Base-by-base conservation (phyloP, 2,888 invertebrate genomes). In the Metacarcinus magister region DNA sequence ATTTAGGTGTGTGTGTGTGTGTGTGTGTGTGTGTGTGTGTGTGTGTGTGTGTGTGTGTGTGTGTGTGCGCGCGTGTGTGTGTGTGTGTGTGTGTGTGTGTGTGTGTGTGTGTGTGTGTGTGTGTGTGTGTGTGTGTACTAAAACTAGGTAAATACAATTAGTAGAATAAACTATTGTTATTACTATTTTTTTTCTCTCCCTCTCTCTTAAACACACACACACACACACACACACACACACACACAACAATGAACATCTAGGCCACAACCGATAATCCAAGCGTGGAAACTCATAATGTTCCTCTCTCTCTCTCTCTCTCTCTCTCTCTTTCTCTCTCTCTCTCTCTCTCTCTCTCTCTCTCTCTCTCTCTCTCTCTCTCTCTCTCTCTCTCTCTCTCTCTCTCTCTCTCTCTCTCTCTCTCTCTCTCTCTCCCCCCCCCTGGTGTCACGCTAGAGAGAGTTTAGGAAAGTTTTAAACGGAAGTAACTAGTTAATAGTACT, bases 21-120 rank as follows among this genome's bases (percentile, higher is more conserved):
- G 87, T 87, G 87, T 87, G 87, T 87, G 87, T 87, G 87, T 87
- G 87, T 87, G 87, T 87, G 87, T 87, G 87, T 19, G 87, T 19
- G 87, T 19, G 87, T 19, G 0, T 19, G 87, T 87, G 87, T 19
- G 87, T 87, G 87, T 19, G 87, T 87, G 87, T 19, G 87, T 87
- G 87, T 19, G 87, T 87, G 87, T 19, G 87, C 23, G 87, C 3
- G 87, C 23, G 87, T 19, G n/a, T 87, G 87, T 87, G 87, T 19
- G 87, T 87, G 87, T 87, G 87, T 87, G 28, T 87, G 87, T 87
- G 87, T 87, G 87, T 28, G 87, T 28, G 87, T 28, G 32, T 87
- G 87, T 8, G 39, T 87, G 39, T 28, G 39, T 87, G 16, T 28
- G 39, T 39, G 43, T 19, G 28, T 89, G 89, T 89, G 16, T 32